Evolutionary conservation across 2,113 vertebrate species (phyloP).

Genomic region (Varanus komodoensis): DNA sequence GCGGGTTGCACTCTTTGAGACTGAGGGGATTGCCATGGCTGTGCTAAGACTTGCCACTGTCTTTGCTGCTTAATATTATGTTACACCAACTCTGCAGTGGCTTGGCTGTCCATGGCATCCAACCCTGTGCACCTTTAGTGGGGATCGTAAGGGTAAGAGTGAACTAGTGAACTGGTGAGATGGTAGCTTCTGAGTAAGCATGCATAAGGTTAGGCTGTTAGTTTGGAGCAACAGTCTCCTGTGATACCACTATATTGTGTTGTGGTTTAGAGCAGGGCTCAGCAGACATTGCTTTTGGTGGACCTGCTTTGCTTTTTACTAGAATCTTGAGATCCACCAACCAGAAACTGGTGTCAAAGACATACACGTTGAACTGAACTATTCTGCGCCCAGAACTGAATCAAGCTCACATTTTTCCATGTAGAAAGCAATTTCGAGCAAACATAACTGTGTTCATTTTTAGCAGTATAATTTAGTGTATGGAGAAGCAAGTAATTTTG

Average conservation of each 20-base stretch:
- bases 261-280: not conserved
- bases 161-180: no score
- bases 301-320: not conserved
- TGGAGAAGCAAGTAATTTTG: not conserved
- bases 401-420: not conserved
- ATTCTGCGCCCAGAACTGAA: not conserved
- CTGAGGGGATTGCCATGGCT: not conserved
- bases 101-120: not conserved
- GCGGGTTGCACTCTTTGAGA: not conserved
- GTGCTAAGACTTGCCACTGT: not conserved
- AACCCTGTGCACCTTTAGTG: not conserved
- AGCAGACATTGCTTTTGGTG: not conserved
- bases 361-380: not conserved
- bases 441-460: not conserved
- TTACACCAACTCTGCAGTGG: not conserved
- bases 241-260: no score
- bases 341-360: not conserved
- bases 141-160: not conserved
- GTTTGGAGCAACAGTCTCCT: no score
- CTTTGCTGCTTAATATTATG: not conserved
- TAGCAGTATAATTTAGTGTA: not conserved
- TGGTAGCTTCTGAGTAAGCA: no score
- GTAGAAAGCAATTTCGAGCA: not conserved
- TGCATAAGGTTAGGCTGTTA: no score
- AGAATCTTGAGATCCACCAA: not conserved